Conservation (phyloP, 1,140 invertebrate species). For the Dolichoris vasculosae region DNA sequence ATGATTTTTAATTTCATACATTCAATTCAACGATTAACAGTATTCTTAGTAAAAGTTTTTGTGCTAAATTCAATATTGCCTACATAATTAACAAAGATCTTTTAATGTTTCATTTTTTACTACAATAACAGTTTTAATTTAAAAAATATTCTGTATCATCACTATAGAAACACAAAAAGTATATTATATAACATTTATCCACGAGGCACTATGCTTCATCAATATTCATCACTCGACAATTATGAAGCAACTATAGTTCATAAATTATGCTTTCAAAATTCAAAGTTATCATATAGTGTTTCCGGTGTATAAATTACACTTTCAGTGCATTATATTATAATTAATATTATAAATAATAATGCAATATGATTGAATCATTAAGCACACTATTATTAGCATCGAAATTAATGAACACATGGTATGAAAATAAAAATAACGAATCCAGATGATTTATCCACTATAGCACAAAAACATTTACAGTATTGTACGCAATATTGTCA, state of each 20-base stretch:
- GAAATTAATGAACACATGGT: not conserved
- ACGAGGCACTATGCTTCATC: constrained; percentile 10
- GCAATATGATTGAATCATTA: not conserved
- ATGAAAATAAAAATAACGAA: not conserved
- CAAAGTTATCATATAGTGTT: not conserved
- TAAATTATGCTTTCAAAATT: not conserved
- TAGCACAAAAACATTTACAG: constrained; percentile 15
- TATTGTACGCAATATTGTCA: not conserved
- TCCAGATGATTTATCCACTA: not conserved
- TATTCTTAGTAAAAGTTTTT: not conserved
- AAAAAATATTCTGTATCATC: not conserved
- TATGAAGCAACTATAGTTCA: not conserved
- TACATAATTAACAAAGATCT: not conserved
- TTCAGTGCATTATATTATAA: not conserved
- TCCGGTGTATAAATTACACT: constrained; percentile 9
- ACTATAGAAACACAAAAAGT: not conserved
- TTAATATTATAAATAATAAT: constrained; percentile 1
- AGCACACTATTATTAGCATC: not conserved
- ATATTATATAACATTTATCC: not conserved
- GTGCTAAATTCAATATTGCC: not conserved
- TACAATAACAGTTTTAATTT: not conserved
- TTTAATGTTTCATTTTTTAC: not conserved
- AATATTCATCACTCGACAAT: not conserved
- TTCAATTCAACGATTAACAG: not conserved
- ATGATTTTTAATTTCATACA: not conserved